Evolutionary conservation across 2,113 vertebrate species (phyloP).

Genomic region (Lophura nycthemera): DNA sequence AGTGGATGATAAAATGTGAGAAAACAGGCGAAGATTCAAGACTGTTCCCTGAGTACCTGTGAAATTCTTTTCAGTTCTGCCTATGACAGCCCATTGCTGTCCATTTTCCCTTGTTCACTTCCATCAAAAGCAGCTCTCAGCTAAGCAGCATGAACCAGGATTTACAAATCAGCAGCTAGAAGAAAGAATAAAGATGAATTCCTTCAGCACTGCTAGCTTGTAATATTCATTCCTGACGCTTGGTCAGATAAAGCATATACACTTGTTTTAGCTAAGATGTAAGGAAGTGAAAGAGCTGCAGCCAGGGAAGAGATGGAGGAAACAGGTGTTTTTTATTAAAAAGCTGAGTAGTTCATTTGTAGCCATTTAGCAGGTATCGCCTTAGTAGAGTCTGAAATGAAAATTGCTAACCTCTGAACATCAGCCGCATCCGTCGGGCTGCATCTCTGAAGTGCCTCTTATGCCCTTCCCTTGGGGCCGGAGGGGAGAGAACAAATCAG

Average conservation of each 20-base stretch:
- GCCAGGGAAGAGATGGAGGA: background rate
- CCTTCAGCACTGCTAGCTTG: background rate
- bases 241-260: background rate
- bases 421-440: background rate
- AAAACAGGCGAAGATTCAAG: background rate
- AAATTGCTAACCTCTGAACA: background rate
- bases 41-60: background rate
- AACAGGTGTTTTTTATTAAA: background rate
- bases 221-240: background rate
- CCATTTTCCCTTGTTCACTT: background rate
- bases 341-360: background rate
- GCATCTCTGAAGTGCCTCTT: constrained; percentile 18
- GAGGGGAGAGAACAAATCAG: background rate
- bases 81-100: background rate
- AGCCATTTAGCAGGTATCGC: background rate
- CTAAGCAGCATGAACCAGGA: background rate
- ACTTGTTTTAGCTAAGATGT: background rate
- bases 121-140: constrained; percentile 18
- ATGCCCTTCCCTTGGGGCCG: background rate
- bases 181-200: background rate
- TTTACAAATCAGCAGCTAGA: background rate
- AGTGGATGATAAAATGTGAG: constrained; percentile 10
- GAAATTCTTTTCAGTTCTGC: constrained; percentile 23
- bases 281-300: background rate
- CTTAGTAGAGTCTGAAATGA: background rate